These are phyloP conservation scores for Pantala flavescens DNA, from an alignment of 1,140 invertebrate species.

Conservation along the genomic window DNA sequence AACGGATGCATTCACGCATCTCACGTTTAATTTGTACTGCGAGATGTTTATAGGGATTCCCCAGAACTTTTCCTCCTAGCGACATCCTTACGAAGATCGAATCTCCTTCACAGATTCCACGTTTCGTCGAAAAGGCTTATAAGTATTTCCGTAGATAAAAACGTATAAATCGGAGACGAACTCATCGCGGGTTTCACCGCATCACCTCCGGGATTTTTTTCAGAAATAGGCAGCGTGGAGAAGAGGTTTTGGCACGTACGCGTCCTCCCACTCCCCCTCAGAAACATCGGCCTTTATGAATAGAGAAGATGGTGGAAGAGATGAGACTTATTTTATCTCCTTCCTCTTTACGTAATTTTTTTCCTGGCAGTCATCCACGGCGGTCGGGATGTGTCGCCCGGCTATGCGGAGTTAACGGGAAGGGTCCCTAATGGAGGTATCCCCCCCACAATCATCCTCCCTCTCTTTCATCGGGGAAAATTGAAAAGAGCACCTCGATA, in stretches of 20 bases:
- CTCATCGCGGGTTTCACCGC: neutral
- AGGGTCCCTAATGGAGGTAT: neutral
- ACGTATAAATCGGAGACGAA: neutral
- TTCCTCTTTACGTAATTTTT: neutral
- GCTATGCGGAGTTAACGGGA: no score
- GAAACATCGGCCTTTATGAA: neutral
- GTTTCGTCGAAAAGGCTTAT: neutral
- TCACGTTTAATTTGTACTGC: no score
- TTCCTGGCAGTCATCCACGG: neutral
- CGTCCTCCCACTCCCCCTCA: neutral
- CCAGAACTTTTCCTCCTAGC: neutral
- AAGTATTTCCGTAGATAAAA: neutral
- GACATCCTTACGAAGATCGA: neutral
- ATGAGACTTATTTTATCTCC: neutral
- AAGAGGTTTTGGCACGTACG: neutral
- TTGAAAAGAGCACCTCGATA: neutral
- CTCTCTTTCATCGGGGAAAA: neutral
- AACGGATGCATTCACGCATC: no score
- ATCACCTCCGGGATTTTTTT: neutral
- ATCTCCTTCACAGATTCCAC: neutral
- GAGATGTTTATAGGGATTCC: neutral
- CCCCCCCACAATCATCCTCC: neutral
- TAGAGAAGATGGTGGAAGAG: constrained; percentile 8
- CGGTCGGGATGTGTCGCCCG: neutral
- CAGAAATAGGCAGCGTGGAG: neutral